Base-by-base conservation (phyloP, 2,888 invertebrate species). In the Callinectes sapidus region DNA sequence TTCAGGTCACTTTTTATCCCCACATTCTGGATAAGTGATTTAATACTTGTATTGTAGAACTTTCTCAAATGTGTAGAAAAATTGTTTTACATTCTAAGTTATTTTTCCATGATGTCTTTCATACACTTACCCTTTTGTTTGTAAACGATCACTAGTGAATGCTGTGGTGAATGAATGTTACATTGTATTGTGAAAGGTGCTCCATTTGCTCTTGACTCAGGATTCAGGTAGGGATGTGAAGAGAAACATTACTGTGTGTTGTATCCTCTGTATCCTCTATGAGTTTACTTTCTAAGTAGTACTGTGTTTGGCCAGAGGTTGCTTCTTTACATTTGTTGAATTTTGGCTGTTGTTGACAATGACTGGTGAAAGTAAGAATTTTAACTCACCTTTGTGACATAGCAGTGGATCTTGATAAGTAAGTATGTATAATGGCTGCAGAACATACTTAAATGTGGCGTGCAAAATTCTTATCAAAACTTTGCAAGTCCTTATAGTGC, bases 141-240 rank as follows among this genome's bases (percentile, higher is more conserved):
- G 0, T 10, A 28, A 81, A 35, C 16, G 13, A 35, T 81, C 81
- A 32, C 32, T 81, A 81, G 35, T 35, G 16, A 81, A 35, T 81
- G 81, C 35, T 35, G 35, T 81, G 35, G 35, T 81, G 81, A 32
- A 35, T 81, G 81, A 35, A 16, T 81, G 81, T 81, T 32, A 35
- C 35, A 81, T 81, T 81, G 8, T 81, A 81, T 81, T 71, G 35
- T 81, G 81, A 32, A 81, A 81, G 81, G 81, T 81, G 81, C 81
- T 81, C 81, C 81, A 81, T 81, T 81, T 81, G 81, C 32, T 81
- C 81, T 81, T 13, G 28, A 16, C 81, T 81, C 81, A 81, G 81
- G 35, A 81, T 35, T 81, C 81, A 81, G 35, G 81, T 35, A 35
- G 81, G 35, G 35, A 81, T 81, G 81, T 81, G 81, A 81, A 81